Conservation (phyloP, 2,888 invertebrate species). For the Morpho achilles region DNA sequence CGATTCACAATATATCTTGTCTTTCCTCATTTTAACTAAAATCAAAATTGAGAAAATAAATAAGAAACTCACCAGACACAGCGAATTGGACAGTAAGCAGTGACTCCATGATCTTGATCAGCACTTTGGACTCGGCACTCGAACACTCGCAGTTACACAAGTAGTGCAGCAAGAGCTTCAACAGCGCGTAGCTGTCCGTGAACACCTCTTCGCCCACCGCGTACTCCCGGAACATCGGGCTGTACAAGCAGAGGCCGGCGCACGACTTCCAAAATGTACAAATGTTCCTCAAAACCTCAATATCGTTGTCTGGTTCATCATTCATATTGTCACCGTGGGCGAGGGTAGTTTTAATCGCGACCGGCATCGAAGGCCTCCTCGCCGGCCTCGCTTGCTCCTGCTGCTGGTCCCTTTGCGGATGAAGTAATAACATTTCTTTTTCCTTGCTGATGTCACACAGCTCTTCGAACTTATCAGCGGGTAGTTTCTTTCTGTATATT, state of each 20-base stretch:
- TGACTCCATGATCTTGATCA: constrained; percentile 62
- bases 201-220: constrained; percentile 57
- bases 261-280: constrained; percentile 75
- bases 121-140: constrained; percentile 44
- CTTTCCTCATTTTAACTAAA: background rate
- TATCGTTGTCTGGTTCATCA: constrained; percentile 45
- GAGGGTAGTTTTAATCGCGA: constrained; percentile 34
- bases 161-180: constrained; percentile 51
- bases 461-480: constrained; percentile 48
- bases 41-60: background rate
- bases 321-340: constrained; percentile 30
- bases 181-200: constrained; percentile 54
- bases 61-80: constrained; percentile 52
- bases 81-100: constrained; percentile 67
- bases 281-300: constrained; percentile 59
- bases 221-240: constrained; percentile 73
- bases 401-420: background rate
- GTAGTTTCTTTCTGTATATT: constrained; percentile 53
- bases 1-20: no score
- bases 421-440: constrained; percentile 39
- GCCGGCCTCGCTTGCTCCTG: constrained; percentile 8
- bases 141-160: constrained; percentile 40
- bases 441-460: constrained; percentile 51
- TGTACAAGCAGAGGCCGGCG: constrained; percentile 73
- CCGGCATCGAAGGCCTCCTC: constrained; percentile 37